phyloP scores from a whole-genome alignment of 1,140 invertebrate species.

The Drosophila ohnishii region DNA sequence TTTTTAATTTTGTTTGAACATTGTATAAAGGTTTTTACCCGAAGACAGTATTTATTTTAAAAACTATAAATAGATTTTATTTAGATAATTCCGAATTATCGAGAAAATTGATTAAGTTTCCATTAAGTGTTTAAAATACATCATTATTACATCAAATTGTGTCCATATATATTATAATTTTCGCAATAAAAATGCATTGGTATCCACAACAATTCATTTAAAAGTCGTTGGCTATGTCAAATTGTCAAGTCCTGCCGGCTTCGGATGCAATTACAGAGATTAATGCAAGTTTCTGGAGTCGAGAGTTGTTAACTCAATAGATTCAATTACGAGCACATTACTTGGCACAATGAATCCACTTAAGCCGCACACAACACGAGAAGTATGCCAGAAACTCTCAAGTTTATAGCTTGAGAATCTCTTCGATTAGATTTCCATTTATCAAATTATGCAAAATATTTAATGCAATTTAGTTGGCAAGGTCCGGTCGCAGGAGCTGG shows the following conservation, averaged over 20 bases:
- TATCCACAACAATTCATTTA: not conserved
- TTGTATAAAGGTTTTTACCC: not conserved
- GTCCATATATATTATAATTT: not conserved
- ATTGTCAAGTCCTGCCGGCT: not conserved
- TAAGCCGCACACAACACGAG: not conserved
- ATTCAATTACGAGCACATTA: conserved; percentile 41
- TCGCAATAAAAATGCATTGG: not conserved
- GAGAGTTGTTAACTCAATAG: conserved; percentile 22
- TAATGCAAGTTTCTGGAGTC: conserved; percentile 13
- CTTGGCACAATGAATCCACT: conserved; percentile 17
- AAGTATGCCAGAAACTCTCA: conserved; percentile 3
- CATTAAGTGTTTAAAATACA: not conserved
- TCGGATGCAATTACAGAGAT: not conserved
- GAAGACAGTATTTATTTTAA: no score
- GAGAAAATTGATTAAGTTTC: not conserved
- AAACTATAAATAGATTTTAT: no score
- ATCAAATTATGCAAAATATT: conserved; percentile 63
- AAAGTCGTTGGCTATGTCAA: not conserved
- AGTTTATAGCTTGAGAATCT: conserved; percentile 7
- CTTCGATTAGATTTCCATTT: conserved; percentile 54
- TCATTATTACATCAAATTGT: not conserved
- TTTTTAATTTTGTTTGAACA: no score
- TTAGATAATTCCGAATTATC: no score
- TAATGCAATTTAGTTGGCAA: conserved; percentile 50
- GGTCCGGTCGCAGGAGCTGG: conserved; percentile 2